Evolutionary conservation across 2,797 vertebrate species (phyloP).

Genomic region (Peromyscus melanophrys): DNA sequence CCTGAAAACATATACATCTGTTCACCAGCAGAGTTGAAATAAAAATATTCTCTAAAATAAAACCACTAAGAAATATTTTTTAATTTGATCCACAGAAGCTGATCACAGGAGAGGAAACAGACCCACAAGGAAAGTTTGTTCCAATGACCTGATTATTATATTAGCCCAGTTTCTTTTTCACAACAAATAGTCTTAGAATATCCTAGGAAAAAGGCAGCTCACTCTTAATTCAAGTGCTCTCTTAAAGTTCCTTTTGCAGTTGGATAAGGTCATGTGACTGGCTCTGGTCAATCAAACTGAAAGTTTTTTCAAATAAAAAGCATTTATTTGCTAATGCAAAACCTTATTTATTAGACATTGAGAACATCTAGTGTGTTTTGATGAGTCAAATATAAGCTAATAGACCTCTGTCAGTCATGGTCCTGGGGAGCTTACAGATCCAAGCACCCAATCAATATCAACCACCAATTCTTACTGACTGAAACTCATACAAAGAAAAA

Average conservation of each 20-base stretch:
- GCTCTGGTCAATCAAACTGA: neutral
- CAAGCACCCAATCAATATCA: neutral
- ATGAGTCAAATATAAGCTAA: neutral
- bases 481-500: neutral
- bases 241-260: neutral
- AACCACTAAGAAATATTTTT: neutral
- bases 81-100: neutral
- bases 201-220: neutral
- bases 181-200: neutral
- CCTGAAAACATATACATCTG: neutral
- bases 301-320: neutral
- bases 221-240: neutral
- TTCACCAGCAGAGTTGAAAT: neutral
- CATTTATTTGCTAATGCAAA: neutral
- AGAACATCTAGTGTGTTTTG: neutral
- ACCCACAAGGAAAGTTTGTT: neutral
- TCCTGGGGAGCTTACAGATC: neutral
- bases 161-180: conserved; percentile 25
- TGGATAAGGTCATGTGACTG: neutral
- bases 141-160: neutral
- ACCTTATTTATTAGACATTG: neutral
- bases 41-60: neutral
- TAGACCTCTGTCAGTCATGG: neutral
- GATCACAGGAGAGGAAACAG: neutral
- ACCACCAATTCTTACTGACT: neutral